Evolutionary conservation across 1,140 invertebrate genomes (phyloP).

Genomic region (Calosoma granatense): DNA sequence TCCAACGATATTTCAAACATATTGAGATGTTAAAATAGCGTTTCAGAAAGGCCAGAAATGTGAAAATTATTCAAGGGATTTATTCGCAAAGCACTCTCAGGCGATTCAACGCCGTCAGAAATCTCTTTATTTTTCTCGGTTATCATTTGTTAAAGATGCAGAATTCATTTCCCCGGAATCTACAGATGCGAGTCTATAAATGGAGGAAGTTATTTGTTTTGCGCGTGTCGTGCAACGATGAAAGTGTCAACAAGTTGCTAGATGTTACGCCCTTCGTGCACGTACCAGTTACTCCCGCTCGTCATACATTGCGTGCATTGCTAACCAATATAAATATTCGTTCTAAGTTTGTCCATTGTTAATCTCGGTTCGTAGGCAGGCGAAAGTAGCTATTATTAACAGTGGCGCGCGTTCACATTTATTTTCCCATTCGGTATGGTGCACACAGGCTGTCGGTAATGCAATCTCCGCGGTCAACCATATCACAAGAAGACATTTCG

Average conservation of each 20-base stretch:
- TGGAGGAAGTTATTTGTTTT: neutral
- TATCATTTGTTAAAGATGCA: slow-evolving; percentile 6
- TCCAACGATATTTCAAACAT: neutral
- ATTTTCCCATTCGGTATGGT: too few species aligned
- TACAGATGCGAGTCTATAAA: neutral
- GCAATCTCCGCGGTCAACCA: neutral
- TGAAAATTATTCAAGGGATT: slow-evolving; percentile 5
- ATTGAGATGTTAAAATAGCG: neutral
- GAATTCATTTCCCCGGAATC: neutral
- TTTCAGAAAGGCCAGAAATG: neutral
- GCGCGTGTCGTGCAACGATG: neutral
- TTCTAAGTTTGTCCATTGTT: too few species aligned
- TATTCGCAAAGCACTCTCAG: neutral
- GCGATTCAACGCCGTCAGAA: neutral
- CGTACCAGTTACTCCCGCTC: too few species aligned
- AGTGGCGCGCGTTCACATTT: neutral
- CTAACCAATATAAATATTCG: too few species aligned
- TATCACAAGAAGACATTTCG: too few species aligned
- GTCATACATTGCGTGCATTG: too few species aligned
- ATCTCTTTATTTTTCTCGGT: slow-evolving; percentile 1
- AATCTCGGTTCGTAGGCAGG: too few species aligned
- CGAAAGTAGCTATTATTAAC: too few species aligned
- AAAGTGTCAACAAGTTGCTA: slow-evolving; percentile 3
- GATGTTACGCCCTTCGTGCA: too few species aligned
- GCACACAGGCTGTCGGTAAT: neutral